These are phyloP conservation scores for Eulemur coronatus DNA, from an alignment of 2,797 vertebrate genomes.

Conservation along the genomic window DNA sequence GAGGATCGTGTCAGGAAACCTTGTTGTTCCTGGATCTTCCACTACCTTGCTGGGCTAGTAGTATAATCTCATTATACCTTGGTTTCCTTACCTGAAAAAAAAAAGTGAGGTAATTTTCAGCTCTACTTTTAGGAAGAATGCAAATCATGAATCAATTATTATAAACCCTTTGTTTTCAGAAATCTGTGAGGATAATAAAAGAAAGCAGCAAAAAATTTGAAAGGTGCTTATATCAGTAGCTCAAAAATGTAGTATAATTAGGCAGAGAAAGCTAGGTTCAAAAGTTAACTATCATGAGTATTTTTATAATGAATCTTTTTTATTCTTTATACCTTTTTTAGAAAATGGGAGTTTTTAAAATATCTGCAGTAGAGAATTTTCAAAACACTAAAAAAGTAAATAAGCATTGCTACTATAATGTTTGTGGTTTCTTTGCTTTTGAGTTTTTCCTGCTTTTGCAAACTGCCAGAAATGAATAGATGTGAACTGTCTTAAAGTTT, in stretches of 20 bases:
- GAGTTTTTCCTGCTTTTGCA: slow-evolving; percentile 18
- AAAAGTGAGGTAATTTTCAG: background rate
- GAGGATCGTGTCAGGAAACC: background rate
- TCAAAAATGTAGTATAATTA: slow-evolving; percentile 8
- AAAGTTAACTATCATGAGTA: slow-evolving; percentile 1
- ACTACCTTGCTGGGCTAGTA: background rate
- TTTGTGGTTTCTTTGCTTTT: slow-evolving; percentile 38
- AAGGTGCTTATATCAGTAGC: background rate
- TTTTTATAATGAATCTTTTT: background rate
- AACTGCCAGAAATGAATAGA: background rate
- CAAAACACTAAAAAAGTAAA: slow-evolving; percentile 38
- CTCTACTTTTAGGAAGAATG: background rate
- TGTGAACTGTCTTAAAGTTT: slow-evolving; percentile 29
- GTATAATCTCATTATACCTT: background rate
- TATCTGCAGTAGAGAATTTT: background rate
- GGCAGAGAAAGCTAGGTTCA: background rate
- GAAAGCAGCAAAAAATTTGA: background rate
- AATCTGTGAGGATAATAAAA: background rate
- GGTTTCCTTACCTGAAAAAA: background rate
- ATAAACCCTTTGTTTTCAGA: background rate
- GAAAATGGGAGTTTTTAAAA: background rate
- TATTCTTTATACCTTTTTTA: background rate
- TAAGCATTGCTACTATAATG: background rate
- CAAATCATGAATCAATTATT: background rate
- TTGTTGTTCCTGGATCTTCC: background rate